Evolutionary conservation across 2,113 vertebrate genomes (phyloP).

Genomic region (Anthoscopus minutus): DNA sequence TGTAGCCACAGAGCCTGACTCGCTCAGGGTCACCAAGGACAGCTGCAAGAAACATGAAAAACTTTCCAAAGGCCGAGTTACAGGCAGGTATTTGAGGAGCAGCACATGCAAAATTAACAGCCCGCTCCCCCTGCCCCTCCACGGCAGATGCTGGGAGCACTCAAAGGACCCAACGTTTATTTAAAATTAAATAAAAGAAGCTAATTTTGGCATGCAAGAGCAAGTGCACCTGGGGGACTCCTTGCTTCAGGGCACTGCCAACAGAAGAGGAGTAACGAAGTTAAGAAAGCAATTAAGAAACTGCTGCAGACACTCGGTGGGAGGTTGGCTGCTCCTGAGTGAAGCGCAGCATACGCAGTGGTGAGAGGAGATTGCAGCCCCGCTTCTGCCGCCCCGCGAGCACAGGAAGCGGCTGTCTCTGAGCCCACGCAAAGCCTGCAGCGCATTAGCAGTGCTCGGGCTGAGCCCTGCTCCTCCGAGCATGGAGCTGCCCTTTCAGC

Average conservation of each 20-base stretch:
- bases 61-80: background rate
- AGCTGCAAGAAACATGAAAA: background rate
- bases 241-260: slow-evolving; percentile 31
- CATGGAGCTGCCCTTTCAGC: background rate
- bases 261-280: background rate
- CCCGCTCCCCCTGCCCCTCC: background rate
- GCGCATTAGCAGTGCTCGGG: fast-evolving
- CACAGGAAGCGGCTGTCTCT: fast-evolving
- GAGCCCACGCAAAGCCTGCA: background rate
- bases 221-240: slow-evolving; percentile 15
- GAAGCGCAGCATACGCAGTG: fast-evolving
- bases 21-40: background rate
- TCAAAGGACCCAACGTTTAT: background rate
- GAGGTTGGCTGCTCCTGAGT: background rate
- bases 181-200: slow-evolving; percentile 50
- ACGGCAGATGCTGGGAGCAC: background rate
- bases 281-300: slow-evolving; percentile 42
- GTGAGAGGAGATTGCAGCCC: background rate
- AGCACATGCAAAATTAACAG: background rate
- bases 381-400: background rate
- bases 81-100: background rate
- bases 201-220: slow-evolving; percentile 32
- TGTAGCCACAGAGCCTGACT: background rate
- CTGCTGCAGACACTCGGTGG: background rate
- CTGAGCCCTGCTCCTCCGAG: background rate